These are phyloP conservation scores for Dicroscelio sp. DNA, from an alignment of 2,888 invertebrate species.

Conservation along the genomic window DNA sequence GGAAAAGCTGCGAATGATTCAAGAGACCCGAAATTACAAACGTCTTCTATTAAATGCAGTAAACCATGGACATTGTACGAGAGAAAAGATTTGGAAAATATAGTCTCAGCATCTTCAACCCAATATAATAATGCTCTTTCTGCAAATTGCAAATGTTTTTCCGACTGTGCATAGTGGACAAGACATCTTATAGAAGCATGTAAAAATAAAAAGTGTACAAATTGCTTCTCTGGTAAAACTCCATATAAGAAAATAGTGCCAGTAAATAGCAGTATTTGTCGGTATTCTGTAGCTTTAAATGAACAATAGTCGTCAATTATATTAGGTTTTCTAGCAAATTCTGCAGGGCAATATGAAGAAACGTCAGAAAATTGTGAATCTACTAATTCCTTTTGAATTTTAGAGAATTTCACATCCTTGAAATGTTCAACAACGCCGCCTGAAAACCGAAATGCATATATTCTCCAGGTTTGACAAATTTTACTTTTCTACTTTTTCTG, in stretches of 20 bases:
- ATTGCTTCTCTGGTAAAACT: not conserved
- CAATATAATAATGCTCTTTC: not conserved
- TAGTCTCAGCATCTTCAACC: not conserved
- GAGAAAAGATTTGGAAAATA: slow-evolving; percentile 30
- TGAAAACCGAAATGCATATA: slow-evolving; percentile 4
- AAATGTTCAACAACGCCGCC: not conserved
- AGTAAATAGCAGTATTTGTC: slow-evolving; percentile 32
- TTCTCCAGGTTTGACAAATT: not conserved
- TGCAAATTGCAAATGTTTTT: not conserved
- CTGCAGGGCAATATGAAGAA: too few relatives aligned
- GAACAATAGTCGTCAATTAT: not conserved
- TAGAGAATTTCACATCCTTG: too few relatives aligned
- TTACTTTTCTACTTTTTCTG: not conserved
- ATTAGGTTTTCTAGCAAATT: slow-evolving; percentile 29
- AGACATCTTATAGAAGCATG: slow-evolving; percentile 17
- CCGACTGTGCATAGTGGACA: slow-evolving; percentile 1
- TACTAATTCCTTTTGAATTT: too few relatives aligned
- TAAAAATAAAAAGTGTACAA: slow-evolving; percentile 29
- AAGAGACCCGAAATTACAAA: slow-evolving; percentile 29
- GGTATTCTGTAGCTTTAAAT: slow-evolving; percentile 55
- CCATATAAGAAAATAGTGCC: slow-evolving; percentile 30
- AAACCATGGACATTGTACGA: not conserved
- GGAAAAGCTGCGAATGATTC: slow-evolving; percentile 22
- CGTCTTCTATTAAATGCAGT: slow-evolving; percentile 50
- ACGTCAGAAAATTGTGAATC: too few relatives aligned